Base-by-base conservation (phyloP, 2,888 invertebrate species). In the Slavum lentiscoides region DNA sequence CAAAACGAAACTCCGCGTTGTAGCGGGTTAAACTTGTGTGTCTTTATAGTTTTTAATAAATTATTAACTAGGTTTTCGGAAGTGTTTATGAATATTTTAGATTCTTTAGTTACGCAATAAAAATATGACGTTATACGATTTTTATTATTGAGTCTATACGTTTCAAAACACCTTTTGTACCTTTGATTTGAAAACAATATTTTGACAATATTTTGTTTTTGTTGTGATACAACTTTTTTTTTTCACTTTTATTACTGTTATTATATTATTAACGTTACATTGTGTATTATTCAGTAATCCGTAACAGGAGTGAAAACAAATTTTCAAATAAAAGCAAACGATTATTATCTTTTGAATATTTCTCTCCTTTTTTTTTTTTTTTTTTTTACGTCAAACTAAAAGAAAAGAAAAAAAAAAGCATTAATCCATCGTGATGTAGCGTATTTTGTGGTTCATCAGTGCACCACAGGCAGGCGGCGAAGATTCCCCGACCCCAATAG, bases 361-460 rank as follows among this genome's bases (percentile, higher is more conserved):
- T 59, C 21, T 21, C 30, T 30, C 30, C 30, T 30, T 4, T 4
- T 4, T 30, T 4, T 30, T 30, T 30, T 30, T 30, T 68, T 68
- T 19, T 2, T 53, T 30, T 69, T 69, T 23, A 23, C 21, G 53
- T 53, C 9, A 9, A 23, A 53, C 68, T 0, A 23, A 72, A 59
- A 59, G 30, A 43, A 30, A 43, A 37, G 61, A 21, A 6, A 9
- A 61, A 69, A 70, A 43, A 43, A 61, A 43, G 58, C 30, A 75
- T 59, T 59, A 75, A 75, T 75, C 67, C 43, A 68, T 62, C 61
- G 70, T 55, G 53, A 62, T 49, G 55, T 53, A 39, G 37, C 62
- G 37, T 62, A 8, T 64, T 64, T 64, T 80, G 72, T 72, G 77
- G 77, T 77, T 77, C 69, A 62, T 77, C 75, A 75, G 75, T 8